Evolutionary conservation across 2,113 vertebrate genomes (phyloP).

Genomic region (Cebus imitator): DNA sequence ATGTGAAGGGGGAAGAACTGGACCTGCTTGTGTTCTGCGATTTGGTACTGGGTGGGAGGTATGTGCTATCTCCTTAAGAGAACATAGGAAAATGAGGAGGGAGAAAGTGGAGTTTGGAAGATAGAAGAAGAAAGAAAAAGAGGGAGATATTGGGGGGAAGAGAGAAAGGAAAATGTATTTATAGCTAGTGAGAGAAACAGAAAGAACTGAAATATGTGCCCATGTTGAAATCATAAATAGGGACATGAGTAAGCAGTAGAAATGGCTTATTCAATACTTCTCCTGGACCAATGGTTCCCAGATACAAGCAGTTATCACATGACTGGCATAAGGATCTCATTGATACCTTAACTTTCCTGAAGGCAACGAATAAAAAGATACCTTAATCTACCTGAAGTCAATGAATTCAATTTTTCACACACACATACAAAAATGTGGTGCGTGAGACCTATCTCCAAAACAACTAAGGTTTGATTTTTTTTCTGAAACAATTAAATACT

Average conservation of each 20-base stretch:
- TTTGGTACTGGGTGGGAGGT: not conserved
- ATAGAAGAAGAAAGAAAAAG: not conserved
- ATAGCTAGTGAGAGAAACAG: not conserved
- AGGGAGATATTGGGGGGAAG: not conserved
- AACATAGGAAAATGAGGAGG: not conserved
- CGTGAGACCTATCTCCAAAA: not conserved
- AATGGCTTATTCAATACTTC: not conserved
- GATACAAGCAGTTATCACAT: not conserved
- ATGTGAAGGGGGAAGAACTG: not conserved
- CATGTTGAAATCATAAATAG: conserved; percentile 10
- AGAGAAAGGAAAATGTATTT: not conserved
- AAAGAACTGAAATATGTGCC: not conserved
- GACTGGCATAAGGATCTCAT: not conserved
- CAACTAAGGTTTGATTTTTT: not conserved
- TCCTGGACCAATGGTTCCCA: not conserved
- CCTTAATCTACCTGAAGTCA: not conserved
- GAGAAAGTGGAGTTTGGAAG: not conserved
- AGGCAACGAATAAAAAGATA: not conserved
- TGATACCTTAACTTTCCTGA: not conserved
- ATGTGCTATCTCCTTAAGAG: not conserved
- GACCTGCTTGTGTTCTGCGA: not conserved
- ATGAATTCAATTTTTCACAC: not conserved
- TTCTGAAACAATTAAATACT: not conserved
- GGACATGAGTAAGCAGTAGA: not conserved
- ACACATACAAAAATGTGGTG: not conserved